Evolutionary conservation across 2,797 vertebrate genomes (phyloP), one percentile per base, ranked within the genome.

Genomic region (Sebastes itinus): DNA sequence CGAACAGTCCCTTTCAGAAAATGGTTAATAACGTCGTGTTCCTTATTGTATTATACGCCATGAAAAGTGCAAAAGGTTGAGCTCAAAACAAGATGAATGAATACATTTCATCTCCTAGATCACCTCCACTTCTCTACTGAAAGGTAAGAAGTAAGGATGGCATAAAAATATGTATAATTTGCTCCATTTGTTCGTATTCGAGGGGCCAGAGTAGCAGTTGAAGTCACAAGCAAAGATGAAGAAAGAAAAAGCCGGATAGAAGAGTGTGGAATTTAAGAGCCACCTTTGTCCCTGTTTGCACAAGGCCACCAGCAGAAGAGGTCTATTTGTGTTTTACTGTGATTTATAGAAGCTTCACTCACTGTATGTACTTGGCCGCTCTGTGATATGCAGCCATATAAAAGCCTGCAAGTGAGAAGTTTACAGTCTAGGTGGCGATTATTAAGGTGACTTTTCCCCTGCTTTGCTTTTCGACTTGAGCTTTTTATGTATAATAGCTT

Each of bases 351-450:
- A 38, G 77, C 79, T 71, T 81, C 73, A 46, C 49, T 77, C 76
- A 73, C 75, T 56, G 70, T 62, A 73, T 86, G 76, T 83, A 82
- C 76, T 67, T 59, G 58, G 77, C 77, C 73, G 59, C 82, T 70
- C 49, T n/a, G 78, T 89, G 88, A 90, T 84, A 81, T 84, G 90
- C 85, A 78, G 88, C 86, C 88, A 80, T 83, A 92, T 92, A 90
- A 92, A 93, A 90, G 74, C 20, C 23, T 58, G 73, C 70, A 64
- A 89, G 72, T 70, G 71, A 78, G 72, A 89, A 75, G 70, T 91
- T 92, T 90, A 89, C 74, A 76, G 87, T 88, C 80, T 49, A 32
- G 77, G 68, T 52, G 35, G 77, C 65, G 65, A 87, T 92, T 85
- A 90, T 90, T 88, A 88, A 86, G 75, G 65, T 20, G 62, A 78